These are phyloP conservation scores for Nemotelus pantherinus DNA, from an alignment of 2,888 invertebrate species.

Conservation along the genomic window DNA sequence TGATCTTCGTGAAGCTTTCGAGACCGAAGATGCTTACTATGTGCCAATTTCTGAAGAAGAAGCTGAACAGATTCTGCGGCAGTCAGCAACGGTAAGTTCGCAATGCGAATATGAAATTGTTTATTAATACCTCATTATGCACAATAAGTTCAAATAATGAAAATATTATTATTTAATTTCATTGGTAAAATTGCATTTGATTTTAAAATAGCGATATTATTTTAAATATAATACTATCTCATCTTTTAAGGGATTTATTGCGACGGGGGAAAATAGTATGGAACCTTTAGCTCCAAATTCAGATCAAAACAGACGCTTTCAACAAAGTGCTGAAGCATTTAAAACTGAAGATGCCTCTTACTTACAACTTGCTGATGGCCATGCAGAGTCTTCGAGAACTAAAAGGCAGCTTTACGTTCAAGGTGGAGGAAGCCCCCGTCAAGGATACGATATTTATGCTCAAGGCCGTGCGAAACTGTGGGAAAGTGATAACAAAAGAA, in stretches of 20 bases:
- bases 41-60: slow-evolving; percentile 10
- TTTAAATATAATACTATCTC: neutral
- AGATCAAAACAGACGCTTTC: neutral
- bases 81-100: neutral
- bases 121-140: too few species aligned
- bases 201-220: neutral
- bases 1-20: slow-evolving; percentile 14
- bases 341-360: slow-evolving; percentile 6
- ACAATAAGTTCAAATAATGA: too few species aligned
- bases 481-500: slow-evolving; percentile 32
- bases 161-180: neutral
- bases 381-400: neutral
- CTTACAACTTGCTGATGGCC: neutral
- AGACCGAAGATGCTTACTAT: slow-evolving; percentile 9
- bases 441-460: slow-evolving; percentile 36
- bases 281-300: neutral
- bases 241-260: neutral
- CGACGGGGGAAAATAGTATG: neutral
- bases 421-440: slow-evolving; percentile 29
- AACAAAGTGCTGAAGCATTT: neutral
- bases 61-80: neutral
- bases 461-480: slow-evolving; percentile 32
- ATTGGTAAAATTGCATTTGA: neutral
- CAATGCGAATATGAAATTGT: too few species aligned
- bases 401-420: slow-evolving; percentile 23